Conservation (phyloP, 53 echinoderm and acorn worm species). For the Paracentrotus lividus region DNA sequence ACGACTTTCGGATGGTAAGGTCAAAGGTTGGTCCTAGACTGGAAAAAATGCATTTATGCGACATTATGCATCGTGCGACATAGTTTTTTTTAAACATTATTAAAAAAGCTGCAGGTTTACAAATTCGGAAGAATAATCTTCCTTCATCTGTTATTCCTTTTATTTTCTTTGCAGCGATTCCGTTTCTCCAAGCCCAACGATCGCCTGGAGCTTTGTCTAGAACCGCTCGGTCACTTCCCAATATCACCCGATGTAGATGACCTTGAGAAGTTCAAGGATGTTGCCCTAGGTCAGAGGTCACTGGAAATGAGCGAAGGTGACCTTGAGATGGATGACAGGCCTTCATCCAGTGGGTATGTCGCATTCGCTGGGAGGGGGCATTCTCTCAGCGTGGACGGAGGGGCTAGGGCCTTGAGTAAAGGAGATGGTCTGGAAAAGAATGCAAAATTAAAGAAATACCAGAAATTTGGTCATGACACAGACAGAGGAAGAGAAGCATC, state of each 20-base stretch:
- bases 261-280: slow-evolving; percentile 60
- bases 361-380: slow-evolving; percentile 68
- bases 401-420: background rate
- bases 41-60: no score
- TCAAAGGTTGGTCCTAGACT: no score
- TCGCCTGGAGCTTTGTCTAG: slow-evolving; percentile 91
- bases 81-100: no score
- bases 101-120: no score
- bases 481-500: background rate
- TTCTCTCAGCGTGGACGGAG: slow-evolving; percentile 9
- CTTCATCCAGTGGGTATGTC: slow-evolving; percentile 57
- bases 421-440: slow-evolving; percentile 39
- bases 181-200: slow-evolving; percentile 83
- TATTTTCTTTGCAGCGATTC: slow-evolving; percentile 78
- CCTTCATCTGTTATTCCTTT: background rate
- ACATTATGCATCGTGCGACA: no score
- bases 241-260: slow-evolving; percentile 87
- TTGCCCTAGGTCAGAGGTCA: slow-evolving; percentile 59
- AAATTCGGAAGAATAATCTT: no score
- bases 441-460: slow-evolving; percentile 10
- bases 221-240: slow-evolving; percentile 93
- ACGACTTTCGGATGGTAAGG: no score
- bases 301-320: slow-evolving; percentile 54
- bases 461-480: background rate
- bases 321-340: background rate